Percentiles rank a stretch among this genome's conserved stretches.
Conservation (phyloP, 30 jellyfish, hydroid and myxozoan genomes). For the Hydractinia symbiolongicarpus region DNA sequence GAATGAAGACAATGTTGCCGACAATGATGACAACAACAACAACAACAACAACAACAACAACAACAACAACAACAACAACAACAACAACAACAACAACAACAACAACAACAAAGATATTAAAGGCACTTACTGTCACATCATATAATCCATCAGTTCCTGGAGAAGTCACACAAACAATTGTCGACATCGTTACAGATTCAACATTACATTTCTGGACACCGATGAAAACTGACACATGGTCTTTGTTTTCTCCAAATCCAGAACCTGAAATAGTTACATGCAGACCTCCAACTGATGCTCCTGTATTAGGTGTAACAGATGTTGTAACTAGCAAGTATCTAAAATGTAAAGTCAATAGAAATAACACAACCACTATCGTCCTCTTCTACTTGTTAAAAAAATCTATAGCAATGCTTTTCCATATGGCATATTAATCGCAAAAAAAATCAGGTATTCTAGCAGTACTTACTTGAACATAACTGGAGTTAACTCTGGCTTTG, state of each 20-base stretch:
- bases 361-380: no score
- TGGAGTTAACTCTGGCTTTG: not conserved
- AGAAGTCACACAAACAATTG: constrained; percentile 52
- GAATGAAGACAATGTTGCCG: no score
- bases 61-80: no score
- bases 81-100: no score
- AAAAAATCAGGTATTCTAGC: no score
- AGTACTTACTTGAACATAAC: no score
- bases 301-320: constrained; percentile 18
- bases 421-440: no score
- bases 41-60: no score
- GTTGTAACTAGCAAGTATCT: constrained; percentile 15
- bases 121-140: not conserved
- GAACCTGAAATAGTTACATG: constrained; percentile 58
- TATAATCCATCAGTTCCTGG: constrained; percentile 1
- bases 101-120: no score
- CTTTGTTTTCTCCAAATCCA: constrained; percentile 57
- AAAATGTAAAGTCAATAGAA: not conserved
- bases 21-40: no score
- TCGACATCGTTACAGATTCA: constrained; percentile 17
- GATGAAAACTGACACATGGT: constrained; percentile 38
- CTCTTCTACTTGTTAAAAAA: no score
- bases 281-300: constrained; percentile 75
- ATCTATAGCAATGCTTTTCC: not conserved
- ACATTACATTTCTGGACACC: constrained; percentile 55